phyloP scores from a whole-genome alignment of 2,113 vertebrate genomes.

The Crypturellus undulatus region DNA sequence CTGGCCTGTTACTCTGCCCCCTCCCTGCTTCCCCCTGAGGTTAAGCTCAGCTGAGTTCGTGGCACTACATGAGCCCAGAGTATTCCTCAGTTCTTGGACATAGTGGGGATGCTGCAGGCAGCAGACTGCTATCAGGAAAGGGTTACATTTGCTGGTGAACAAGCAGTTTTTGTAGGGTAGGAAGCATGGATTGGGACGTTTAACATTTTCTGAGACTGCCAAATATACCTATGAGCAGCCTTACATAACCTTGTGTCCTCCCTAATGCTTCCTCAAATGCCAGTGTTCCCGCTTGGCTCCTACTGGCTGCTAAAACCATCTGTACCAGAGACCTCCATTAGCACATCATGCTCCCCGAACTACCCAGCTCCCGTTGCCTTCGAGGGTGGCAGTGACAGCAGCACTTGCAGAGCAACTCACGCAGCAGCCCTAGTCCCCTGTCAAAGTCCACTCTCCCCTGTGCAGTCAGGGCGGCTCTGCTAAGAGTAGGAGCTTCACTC shows the following conservation, averaged over 20 bases:
- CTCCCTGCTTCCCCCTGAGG: too few relatives aligned
- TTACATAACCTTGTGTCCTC: rapidly evolving
- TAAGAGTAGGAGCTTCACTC: rapidly evolving
- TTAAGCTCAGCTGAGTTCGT: rapidly evolving
- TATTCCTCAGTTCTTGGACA: rapidly evolving
- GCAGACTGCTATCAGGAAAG: rapidly evolving
- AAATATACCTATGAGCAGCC: rapidly evolving
- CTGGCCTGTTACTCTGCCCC: not conserved
- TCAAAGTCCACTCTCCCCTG: rapidly evolving
- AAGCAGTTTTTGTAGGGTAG: not conserved
- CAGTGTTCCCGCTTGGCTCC: not conserved
- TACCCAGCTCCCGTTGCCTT: rapidly evolving
- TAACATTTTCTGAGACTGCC: rapidly evolving
- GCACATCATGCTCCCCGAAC: rapidly evolving
- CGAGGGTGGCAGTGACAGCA: too few relatives aligned
- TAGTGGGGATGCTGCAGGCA: not conserved
- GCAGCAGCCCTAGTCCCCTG: too few relatives aligned
- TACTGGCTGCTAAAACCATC: not conserved
- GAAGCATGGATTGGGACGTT: rapidly evolving
- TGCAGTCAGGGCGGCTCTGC: rapidly evolving
- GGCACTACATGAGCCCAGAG: rapidly evolving
- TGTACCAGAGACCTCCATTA: rapidly evolving
- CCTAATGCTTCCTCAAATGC: not conserved
- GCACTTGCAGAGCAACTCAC: rapidly evolving
- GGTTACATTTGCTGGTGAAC: rapidly evolving